Evolutionary conservation across 1,140 invertebrate species (phyloP).

Genomic region (Zaprionus ornatus): DNA sequence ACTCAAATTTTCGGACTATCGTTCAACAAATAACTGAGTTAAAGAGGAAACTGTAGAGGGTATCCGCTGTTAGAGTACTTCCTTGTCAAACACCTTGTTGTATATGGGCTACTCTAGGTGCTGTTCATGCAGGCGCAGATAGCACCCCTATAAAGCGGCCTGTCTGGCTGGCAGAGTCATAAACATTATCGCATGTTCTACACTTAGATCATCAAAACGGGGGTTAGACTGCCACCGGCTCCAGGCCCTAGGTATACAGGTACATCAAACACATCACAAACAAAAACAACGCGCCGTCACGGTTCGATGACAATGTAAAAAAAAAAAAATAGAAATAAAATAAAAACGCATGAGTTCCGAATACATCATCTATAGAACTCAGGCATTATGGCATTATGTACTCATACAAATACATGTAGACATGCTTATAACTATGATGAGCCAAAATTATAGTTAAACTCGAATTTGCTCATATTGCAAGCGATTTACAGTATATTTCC

Average conservation of each 20-base stretch:
- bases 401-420: slow-evolving; percentile 11
- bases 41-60: background rate
- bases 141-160: slow-evolving; percentile 63
- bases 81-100: slow-evolving; percentile 11
- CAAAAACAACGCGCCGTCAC: slow-evolving; percentile 62
- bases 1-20: background rate
- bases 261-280: slow-evolving; percentile 63
- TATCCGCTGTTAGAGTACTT: background rate
- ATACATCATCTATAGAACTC: slow-evolving; percentile 52
- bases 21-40: background rate
- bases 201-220: slow-evolving; percentile 77
- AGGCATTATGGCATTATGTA: slow-evolving; percentile 21
- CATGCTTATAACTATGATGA: slow-evolving; percentile 20
- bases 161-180: slow-evolving; percentile 39
- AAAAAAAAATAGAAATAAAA: slow-evolving; percentile 48
- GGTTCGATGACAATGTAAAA: slow-evolving; percentile 75
- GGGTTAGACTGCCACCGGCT: slow-evolving; percentile 50
- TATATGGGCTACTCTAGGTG: background rate
- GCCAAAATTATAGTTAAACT: slow-evolving; percentile 45
- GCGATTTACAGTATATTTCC: slow-evolving; percentile 2
- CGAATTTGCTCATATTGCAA: background rate
- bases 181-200: slow-evolving; percentile 80
- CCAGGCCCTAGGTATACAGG: slow-evolving; percentile 45
- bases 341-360: slow-evolving; percentile 44
- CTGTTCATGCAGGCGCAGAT: slow-evolving; percentile 65